Conservation (phyloP, 1,140 invertebrate genomes). For the Hylyphantes graminicola region DNA sequence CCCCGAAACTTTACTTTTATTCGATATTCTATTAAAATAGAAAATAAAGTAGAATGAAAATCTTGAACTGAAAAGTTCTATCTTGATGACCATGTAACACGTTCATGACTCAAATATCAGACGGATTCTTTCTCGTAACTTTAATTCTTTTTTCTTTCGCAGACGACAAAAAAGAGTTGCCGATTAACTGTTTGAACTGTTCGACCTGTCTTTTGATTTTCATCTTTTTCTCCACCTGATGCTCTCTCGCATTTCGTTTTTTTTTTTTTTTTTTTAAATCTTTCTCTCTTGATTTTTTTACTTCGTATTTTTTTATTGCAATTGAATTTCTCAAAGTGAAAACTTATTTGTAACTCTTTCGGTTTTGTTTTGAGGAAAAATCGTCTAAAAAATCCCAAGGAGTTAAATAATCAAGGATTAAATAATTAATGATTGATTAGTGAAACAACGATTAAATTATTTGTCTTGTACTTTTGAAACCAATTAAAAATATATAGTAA, state of each 20-base stretch:
- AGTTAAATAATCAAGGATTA: too few species aligned
- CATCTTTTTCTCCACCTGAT: constrained; percentile 47
- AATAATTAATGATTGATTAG: too few species aligned
- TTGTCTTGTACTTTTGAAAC: too few species aligned
- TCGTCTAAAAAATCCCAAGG: too few species aligned
- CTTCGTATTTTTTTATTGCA: neutral
- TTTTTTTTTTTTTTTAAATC: constrained; percentile 1
- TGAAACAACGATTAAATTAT: too few species aligned
- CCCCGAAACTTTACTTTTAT: constrained; percentile 3
- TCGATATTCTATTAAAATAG: constrained; percentile 1
- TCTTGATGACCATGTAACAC: constrained; percentile 42
- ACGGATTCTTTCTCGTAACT: neutral
- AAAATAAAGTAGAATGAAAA: constrained; percentile 38
- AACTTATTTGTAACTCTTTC: too few species aligned
- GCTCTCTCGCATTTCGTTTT: constrained; percentile 7
- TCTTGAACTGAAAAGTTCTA: constrained; percentile 26
- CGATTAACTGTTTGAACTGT: constrained; percentile 50
- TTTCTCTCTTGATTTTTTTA: neutral
- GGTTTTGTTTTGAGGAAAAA: too few species aligned
- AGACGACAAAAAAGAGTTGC: constrained; percentile 29
- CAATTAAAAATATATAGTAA: too few species aligned
- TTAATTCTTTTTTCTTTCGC: neutral
- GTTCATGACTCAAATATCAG: constrained; percentile 47
- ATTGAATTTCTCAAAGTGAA: too few species aligned
- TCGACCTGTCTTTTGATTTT: constrained; percentile 38